Conservation (phyloP, 2,888 invertebrate genomes). For the Nephrocerus scutellatus region DNA sequence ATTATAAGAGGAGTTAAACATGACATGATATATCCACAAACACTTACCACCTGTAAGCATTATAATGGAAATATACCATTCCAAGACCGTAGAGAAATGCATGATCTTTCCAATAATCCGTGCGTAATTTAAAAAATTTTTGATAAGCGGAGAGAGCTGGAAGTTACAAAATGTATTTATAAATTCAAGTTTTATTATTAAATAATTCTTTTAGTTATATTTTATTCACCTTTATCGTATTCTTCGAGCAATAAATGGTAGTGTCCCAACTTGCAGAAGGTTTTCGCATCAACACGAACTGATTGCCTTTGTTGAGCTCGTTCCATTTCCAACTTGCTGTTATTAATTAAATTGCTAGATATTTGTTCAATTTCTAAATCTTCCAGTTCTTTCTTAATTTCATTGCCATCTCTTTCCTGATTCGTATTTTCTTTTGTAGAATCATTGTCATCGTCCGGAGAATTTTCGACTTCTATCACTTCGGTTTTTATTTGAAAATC, state of each 20-base stretch:
- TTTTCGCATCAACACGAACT: constrained; percentile 75
- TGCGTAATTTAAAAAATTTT: constrained; percentile 73
- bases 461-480: constrained; percentile 13
- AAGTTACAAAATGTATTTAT: constrained; percentile 37
- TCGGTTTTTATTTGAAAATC: constrained; percentile 22
- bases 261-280: constrained; percentile 92
- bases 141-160: constrained; percentile 96
- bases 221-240: constrained; percentile 82
- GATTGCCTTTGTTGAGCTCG: constrained; percentile 33
- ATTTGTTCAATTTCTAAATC: constrained; percentile 27
- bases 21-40: too few species aligned
- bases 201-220: too few species aligned
- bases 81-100: constrained; percentile 91
- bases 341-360: constrained; percentile 11
- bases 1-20: too few species aligned
- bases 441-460: constrained; percentile 17
- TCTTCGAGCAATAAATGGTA: constrained; percentile 89
- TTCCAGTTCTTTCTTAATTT: constrained; percentile 24
- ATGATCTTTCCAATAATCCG: constrained; percentile 78
- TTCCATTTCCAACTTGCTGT: constrained; percentile 32
- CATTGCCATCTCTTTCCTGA: constrained; percentile 11
- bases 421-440: constrained; percentile 11
- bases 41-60: constrained; percentile 92
- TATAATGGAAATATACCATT: constrained; percentile 93
- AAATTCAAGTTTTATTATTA: too few species aligned